These are phyloP conservation scores for Uropsilus gracilis DNA, from an alignment of 2,113 vertebrate genomes.

Conservation along the genomic window DNA sequence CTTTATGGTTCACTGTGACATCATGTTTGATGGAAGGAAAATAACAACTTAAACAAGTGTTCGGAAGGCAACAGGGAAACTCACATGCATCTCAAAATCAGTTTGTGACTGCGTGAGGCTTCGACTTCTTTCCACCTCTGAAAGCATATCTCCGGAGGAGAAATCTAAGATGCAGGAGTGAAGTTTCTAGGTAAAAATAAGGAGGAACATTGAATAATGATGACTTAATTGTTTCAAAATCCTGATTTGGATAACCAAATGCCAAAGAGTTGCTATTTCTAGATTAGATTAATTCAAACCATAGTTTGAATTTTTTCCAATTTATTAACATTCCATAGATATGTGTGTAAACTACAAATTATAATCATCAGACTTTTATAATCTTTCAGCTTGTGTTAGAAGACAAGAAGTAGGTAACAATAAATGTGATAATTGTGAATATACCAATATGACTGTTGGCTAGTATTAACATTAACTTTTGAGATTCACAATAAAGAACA, in stretches of 20 bases:
- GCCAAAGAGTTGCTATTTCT: conserved; percentile 68
- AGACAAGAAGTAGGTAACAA: conserved; percentile 66
- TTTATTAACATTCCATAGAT: neutral
- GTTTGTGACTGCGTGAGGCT: conserved; percentile 83
- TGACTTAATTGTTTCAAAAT: conserved; percentile 71
- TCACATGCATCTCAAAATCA: conserved; percentile 87
- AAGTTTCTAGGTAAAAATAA: conserved; percentile 89
- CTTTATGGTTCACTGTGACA: conserved; percentile 76
- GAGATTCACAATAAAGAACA: conserved; percentile 82
- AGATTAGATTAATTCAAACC: conserved; percentile 58
- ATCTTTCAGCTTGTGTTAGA: conserved; percentile 52
- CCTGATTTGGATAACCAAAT: conserved; percentile 64
- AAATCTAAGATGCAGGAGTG: conserved; percentile 91
- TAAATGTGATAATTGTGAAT: neutral
- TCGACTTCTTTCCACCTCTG: conserved; percentile 88
- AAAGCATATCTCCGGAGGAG: conserved; percentile 90
- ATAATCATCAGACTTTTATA: conserved; percentile 60
- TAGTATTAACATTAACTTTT: conserved; percentile 77
- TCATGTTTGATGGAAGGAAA: conserved; percentile 69
- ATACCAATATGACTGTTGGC: conserved; percentile 52
- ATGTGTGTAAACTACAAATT: conserved; percentile 35
- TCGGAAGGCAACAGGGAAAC: conserved; percentile 76
- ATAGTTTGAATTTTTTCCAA: neutral
- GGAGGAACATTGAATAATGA: conserved; percentile 67
- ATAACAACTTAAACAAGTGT: conserved; percentile 59